Evolutionary conservation across 1,140 invertebrate genomes (phyloP).

Genomic region (Drosophila athabasca): DNA sequence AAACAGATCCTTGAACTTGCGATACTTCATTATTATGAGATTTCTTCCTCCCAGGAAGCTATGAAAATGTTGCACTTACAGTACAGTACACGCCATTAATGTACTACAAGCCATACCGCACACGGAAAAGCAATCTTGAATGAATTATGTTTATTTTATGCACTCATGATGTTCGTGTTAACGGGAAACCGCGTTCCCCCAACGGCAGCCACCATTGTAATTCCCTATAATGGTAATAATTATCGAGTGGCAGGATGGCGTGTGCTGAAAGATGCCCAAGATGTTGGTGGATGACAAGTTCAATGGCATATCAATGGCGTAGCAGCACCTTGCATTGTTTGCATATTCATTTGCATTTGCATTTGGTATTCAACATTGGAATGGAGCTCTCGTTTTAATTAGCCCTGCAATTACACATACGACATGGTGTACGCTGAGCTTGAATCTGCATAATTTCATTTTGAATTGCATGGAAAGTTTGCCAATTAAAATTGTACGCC

Average conservation of each 20-base stretch:
- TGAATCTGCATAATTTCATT: conserved; percentile 62
- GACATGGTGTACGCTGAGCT: conserved; percentile 33
- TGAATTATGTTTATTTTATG: conserved; percentile 40
- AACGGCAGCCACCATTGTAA: conserved; percentile 16
- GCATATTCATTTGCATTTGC: conserved; percentile 26
- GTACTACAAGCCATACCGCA: conserved; percentile 13
- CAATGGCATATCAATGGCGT: conserved; percentile 49
- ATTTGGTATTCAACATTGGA: conserved; percentile 36
- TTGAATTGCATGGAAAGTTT: conserved; percentile 59
- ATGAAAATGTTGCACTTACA: conserved; percentile 24
- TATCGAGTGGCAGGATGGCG: conserved; percentile 37
- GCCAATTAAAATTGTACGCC: conserved; percentile 52
- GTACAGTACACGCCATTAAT: conserved; percentile 4
- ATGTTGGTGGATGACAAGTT: conserved; percentile 62
- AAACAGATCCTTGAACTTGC: too few relatives aligned
- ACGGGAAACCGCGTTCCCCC: conserved; percentile 2
- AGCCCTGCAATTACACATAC: conserved; percentile 65
- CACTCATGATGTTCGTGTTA: conserved; percentile 17
- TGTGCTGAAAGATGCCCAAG: conserved; percentile 19
- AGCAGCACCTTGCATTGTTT: conserved; percentile 68
- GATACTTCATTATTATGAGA: too few relatives aligned
- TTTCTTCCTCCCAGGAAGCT: conserved; percentile 20
- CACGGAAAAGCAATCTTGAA: conserved; percentile 49
- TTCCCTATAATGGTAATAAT: conserved; percentile 30
- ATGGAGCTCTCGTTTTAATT: conserved; percentile 59